A percentile compares a stretch with the other conserved stretches of the same genome.
Conservation (phyloP, 2,888 invertebrate genomes). For the Watsonalla cultraria region DNA sequence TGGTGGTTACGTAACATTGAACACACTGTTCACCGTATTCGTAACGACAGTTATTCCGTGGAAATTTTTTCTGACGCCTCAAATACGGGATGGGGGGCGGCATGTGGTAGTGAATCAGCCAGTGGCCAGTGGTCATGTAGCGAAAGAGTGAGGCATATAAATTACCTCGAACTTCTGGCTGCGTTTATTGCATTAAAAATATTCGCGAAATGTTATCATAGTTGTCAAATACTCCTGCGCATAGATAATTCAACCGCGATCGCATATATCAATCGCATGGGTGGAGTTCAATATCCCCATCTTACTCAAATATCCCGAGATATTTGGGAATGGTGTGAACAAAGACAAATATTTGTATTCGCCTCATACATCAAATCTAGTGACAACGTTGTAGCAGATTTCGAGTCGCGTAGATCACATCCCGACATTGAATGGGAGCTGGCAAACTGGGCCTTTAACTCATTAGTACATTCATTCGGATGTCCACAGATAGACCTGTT, state of each 20-base stretch:
- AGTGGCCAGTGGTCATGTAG: not conserved
- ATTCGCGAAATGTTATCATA: not conserved
- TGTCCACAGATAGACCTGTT: conserved; percentile 20
- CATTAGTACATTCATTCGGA: conserved; percentile 3
- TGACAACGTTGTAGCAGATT: conserved; percentile 9
- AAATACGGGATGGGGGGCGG: not conserved
- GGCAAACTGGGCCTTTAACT: not conserved
- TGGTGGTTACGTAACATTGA: not conserved
- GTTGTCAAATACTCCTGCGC: not conserved
- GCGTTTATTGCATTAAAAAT: not conserved
- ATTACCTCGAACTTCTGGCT: not conserved
- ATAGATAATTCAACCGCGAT: not conserved
- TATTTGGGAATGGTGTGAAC: conserved; percentile 14
- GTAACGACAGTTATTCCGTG: not conserved
- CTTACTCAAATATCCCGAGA: conserved; percentile 5
- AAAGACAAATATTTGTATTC: conserved; percentile 4
- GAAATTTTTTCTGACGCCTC: not conserved
- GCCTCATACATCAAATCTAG: conserved; percentile 9
- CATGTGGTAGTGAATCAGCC: not conserved
- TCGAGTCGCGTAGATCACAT: conserved; percentile 8
- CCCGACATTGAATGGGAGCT: conserved; percentile 12
- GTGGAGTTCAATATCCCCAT: conserved; percentile 5
- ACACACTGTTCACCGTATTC: not conserved
- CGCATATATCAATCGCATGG: conserved; percentile 2
- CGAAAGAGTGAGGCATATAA: not conserved